These are phyloP conservation scores for Eurytoma adleriae DNA, from an alignment of 2,888 invertebrate genomes.

Conservation along the genomic window DNA sequence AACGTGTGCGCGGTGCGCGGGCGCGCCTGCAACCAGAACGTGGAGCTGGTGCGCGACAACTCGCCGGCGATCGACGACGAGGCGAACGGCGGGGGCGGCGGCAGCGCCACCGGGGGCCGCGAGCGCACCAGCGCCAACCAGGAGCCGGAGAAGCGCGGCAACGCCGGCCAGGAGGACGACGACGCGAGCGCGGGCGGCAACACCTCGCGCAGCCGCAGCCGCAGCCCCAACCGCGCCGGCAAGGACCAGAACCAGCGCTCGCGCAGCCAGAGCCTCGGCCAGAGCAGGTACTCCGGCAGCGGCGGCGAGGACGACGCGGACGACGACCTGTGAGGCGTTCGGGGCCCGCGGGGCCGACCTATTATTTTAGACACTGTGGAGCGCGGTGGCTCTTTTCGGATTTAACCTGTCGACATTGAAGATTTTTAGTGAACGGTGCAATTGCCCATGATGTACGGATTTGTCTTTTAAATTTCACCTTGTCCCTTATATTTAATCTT, in stretches of 20 bases:
- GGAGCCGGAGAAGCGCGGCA: constrained; percentile 22
- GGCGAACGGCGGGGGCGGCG: not conserved
- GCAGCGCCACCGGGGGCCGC: constrained; percentile 27
- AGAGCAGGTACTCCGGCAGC: constrained; percentile 40
- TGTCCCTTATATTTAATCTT: not conserved
- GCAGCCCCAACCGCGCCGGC: constrained; percentile 20
- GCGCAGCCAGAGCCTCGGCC: constrained; percentile 33
- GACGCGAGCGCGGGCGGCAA: not conserved
- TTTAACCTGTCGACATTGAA: no score
- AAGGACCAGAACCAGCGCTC: constrained; percentile 34
- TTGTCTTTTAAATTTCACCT: not conserved
- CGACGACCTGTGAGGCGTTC: not conserved
- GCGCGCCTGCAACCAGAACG: constrained; percentile 51
- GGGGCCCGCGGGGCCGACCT: no score
- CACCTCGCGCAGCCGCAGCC: constrained; percentile 41
- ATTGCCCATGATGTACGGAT: not conserved
- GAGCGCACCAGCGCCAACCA: constrained; percentile 7
- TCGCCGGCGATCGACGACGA: constrained; percentile 36
- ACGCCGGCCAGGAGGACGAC: constrained; percentile 28
- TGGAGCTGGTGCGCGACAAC: constrained; percentile 38
- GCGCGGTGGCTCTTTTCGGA: not conserved
- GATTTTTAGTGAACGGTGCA: not conserved
- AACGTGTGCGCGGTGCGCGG: constrained; percentile 55
- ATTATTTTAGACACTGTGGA: not conserved
- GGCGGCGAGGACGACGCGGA: constrained; percentile 39